Evolutionary conservation across 1,140 invertebrate species (phyloP).

Genomic region (Panagrolaimus sp.): DNA sequence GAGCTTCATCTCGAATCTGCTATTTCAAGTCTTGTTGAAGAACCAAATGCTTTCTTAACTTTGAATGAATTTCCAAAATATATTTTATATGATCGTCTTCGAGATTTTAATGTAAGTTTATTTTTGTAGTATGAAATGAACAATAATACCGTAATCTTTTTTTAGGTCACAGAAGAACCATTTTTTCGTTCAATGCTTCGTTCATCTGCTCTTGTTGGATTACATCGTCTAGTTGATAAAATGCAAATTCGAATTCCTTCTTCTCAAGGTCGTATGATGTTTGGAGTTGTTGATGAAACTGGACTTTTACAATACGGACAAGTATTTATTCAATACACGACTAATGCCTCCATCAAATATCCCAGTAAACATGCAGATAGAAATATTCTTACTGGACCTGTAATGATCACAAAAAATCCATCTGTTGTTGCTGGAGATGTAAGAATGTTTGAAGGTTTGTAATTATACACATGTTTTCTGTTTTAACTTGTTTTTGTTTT

Average conservation of each 20-base stretch:
- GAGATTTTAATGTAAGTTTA: slow-evolving; percentile 18
- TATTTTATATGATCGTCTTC: neutral
- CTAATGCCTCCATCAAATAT: neutral
- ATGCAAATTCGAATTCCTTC: slow-evolving; percentile 17
- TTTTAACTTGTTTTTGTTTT: no score
- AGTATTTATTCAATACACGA: slow-evolving; percentile 48
- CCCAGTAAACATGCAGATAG: neutral
- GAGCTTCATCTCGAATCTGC: neutral
- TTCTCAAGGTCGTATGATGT: slow-evolving; percentile 28
- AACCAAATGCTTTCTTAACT: neutral
- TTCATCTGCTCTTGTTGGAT: neutral
- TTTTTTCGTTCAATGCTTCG: slow-evolving; percentile 19
- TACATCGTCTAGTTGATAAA: neutral
- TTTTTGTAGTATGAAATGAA: no score
- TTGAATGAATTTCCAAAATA: slow-evolving; percentile 8
- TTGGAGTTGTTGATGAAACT: slow-evolving; percentile 50
- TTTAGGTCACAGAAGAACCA: slow-evolving; percentile 23
- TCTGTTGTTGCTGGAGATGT: slow-evolving; percentile 58
- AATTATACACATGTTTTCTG: no score
- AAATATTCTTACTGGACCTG: slow-evolving; percentile 22
- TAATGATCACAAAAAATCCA: slow-evolving; percentile 57
- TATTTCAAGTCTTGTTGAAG: neutral
- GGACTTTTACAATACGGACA: slow-evolving; percentile 38
- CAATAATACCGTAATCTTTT: no score
- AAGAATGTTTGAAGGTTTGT: slow-evolving; percentile 48